Base-by-base conservation (phyloP, 2,888 invertebrate species). In the Netelia melanura region DNA sequence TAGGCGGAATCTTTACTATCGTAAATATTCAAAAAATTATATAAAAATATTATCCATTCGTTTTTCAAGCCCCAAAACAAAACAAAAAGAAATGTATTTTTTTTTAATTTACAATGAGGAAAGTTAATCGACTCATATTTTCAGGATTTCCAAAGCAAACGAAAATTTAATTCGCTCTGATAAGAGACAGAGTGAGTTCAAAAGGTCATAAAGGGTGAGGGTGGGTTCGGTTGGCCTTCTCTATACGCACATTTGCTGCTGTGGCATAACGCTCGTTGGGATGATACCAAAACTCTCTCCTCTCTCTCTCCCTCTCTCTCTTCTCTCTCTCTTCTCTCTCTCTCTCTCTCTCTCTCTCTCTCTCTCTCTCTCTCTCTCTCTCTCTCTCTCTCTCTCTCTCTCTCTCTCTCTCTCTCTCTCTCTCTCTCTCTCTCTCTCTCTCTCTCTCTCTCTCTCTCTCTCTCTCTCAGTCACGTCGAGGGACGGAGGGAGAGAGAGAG, bases 401-500 rank as follows among this genome's bases (percentile, higher is more conserved):
- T 38, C 64, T 54, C 65, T 38, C 64, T 54, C 65, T 38, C 64
- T 54, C 65, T 38, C 64, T 54, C 65, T 38, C 64, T 54, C 65
- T 38, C 64, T 54, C 65, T 38, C 64, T 54, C 65, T 38, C 64
- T 54, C 65, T 38, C 64, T 54, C 64, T 54, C 65, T 38, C 64
- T 54, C 65, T 38, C 64, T 54, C 38, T 44, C 48, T 75, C 74
- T 48, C 52, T 75, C 75, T 71, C 58, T 21, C 77, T 67, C 76
- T 48, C 48, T 74, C 70, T 64, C 48, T 21, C 77, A 56, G 68
- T 58, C 52, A 62, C 54, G 67, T 61, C 72, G 76, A 44, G 79
- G 65, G 70, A 86, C 84, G 85, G 89, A 74, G 43, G 17, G 52
- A 48, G 48, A 30, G 48, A 25, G 23, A 8, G 25, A 75, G 84